Base-by-base conservation (phyloP, 2,113 vertebrate species). In the Carollia perspicillata region DNA sequence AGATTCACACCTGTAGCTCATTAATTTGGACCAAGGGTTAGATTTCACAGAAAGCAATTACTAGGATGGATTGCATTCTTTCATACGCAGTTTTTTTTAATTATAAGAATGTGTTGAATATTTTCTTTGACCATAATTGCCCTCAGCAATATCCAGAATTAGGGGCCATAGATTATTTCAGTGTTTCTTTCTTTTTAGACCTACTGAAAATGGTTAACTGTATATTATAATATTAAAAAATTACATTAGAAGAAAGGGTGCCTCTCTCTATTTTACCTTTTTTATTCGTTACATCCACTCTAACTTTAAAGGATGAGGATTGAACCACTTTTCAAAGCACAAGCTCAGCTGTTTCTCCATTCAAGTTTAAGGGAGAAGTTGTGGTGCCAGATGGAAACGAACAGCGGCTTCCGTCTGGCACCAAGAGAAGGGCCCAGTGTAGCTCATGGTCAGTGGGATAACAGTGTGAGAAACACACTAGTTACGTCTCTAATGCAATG, bases 41-140 rank as follows among this genome's bases (percentile, higher is more conserved):
- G 65, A 84, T 97, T 98, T 98, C 97, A 96, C 55, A 90, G 85
- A 97, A 97, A 94, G 94, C 95, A 97, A 95, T 93, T 97, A 92
- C 63, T 85, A 63, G 86, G 79, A 91, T 95, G 58, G 55, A 77
- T 75, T 93, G 94, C 89, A 33, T 96, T 97, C 89, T 93, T 94
- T 96, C 80, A 78, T n/a, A 42, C 51, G 22, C 42, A 35, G 37
- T 63, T 8, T 22, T 85, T 28, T 42, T 18, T 81, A 1, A 72
- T 93, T 93, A 28, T 71, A 95, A 74, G 33, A 60, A 58, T 87
- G 49, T 87, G 58, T 0, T 26, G 8, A 75, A 83, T 93, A 40
- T 81, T 97, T 97, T 97, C 71, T 93, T 83, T 90, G 35, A n/a
- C 85, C 40, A 49, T 33, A 47, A 66, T 77, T 96, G 60, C 85